Evolutionary conservation across 2,888 invertebrate species (phyloP).

Genomic region (Hypsopygia costalis): DNA sequence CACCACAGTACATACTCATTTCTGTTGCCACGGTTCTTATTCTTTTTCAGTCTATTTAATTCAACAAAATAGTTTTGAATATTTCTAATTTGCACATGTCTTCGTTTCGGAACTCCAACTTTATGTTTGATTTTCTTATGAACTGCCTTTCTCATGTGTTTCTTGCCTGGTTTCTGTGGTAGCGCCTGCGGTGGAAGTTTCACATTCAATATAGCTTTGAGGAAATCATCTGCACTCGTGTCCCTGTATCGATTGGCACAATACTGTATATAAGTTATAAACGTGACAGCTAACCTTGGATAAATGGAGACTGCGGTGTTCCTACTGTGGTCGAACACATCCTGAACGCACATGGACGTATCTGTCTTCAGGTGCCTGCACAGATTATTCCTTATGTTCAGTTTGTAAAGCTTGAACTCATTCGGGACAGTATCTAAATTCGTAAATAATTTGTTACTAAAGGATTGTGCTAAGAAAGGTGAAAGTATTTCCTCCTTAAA

Average conservation of each 20-base stretch:
- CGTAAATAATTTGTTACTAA: conserved; percentile 55
- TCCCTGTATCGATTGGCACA: conserved; percentile 30
- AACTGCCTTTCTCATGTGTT: background rate
- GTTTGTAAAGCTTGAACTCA: conserved; percentile 59
- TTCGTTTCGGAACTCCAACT: background rate
- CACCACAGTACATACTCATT: too few relatives aligned
- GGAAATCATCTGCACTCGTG: conserved; percentile 20
- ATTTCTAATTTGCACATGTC: background rate
- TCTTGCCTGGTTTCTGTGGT: background rate
- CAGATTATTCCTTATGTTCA: conserved; percentile 25
- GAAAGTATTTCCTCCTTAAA: conserved; percentile 79
- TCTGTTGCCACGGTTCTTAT: background rate
- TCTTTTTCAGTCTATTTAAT: background rate
- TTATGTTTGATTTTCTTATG: background rate
- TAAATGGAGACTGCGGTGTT: conserved; percentile 60
- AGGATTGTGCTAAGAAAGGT: conserved; percentile 75
- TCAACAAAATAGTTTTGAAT: background rate
- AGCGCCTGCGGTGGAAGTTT: background rate
- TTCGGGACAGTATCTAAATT: conserved; percentile 26
- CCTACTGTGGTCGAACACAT: conserved; percentile 80
- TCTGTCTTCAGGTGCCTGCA: conserved; percentile 40
- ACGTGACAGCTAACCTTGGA: conserved; percentile 23
- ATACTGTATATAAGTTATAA: conserved; percentile 26
- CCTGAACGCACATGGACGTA: conserved; percentile 77
- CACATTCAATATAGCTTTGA: conserved; percentile 22